Evolutionary conservation across 35 echinoderm and acorn worm species (phyloP), one percentile per base, ranked within the genome.

Genomic region (Holothuria glaberrima): DNA sequence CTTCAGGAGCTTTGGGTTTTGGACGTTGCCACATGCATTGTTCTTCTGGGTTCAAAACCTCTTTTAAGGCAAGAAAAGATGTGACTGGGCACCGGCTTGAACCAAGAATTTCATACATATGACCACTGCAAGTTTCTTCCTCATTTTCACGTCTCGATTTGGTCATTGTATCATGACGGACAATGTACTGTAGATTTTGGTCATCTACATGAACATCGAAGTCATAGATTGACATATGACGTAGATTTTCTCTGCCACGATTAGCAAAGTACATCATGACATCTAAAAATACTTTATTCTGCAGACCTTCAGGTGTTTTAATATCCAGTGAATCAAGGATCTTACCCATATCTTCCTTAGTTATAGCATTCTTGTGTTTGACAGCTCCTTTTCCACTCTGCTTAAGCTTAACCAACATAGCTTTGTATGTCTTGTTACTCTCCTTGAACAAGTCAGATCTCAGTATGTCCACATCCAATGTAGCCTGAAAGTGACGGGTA

Each of bases 71-170:
- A 22, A 92, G 80, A 44, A 92, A 95, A 57, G 87, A 65, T 18
- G 90, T 33, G 75, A 95, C 94, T 86, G 84, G 93, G 58, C 90
- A 95, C 69, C 87, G 56, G 54, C 45, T 72, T 38, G 94, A 95
- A 18, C 94, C 90, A 50, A 90, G 85, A 29, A 95, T 92, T 82
- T 92, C 90, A 64, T 95, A 95, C 94, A 95, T 95, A 62, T 88
- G 79, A 25, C 94, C 94, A 89, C 86, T 82, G 58, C 30, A 89
- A 66, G 48, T 62, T 33, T 89, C 76, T 38, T 95, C 86, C 58
- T 95, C 86, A 88, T 94, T 74, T 22, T 92, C 94, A 48, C 90
- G 71, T 77, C 90, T 92, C n/a, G 90, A 92, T 79, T 95, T 95
- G 33, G 94, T 95, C 26, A 95, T 60, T 0, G 48, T 92, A 35